A percentile compares a stretch with the other conserved stretches of the same genome.
Evolutionary conservation across 92 coral and sea anemone species (phyloP).

Genomic region (Porites cylindrica): DNA sequence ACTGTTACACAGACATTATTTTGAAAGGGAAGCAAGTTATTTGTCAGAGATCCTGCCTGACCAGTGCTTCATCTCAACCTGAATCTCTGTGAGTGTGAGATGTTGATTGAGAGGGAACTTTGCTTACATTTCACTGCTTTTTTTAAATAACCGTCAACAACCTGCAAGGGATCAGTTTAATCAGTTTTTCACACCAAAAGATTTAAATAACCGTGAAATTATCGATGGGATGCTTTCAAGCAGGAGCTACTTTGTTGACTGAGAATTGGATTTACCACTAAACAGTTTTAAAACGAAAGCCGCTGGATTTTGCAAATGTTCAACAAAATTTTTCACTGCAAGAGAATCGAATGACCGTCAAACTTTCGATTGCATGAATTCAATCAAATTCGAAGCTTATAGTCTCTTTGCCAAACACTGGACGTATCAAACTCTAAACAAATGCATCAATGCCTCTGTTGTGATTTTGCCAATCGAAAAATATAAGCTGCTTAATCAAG

Average conservation of each 20-base stretch:
- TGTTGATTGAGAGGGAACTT: slow-evolving; percentile 32
- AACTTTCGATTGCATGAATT: slow-evolving; percentile 5
- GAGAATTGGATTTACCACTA: too few relatives aligned
- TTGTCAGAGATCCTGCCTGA: not conserved
- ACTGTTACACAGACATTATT: not conserved
- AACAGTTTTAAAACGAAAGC: too few relatives aligned
- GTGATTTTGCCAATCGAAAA: not conserved
- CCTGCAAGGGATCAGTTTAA: not conserved
- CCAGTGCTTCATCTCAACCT: not conserved
- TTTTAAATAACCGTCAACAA: slow-evolving; percentile 16
- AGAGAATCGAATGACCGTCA: slow-evolving; percentile 31
- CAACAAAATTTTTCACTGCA: slow-evolving; percentile 1
- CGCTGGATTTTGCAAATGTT: too few relatives aligned
- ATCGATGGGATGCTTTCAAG: too few relatives aligned
- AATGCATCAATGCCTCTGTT: not conserved
- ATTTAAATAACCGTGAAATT: too few relatives aligned
- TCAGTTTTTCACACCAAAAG: slow-evolving; percentile 24
- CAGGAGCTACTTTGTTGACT: too few relatives aligned
- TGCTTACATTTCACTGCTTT: slow-evolving; percentile 23
- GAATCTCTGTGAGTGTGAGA: not conserved
- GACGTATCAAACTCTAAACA: not conserved
- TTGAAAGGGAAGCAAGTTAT: not conserved
- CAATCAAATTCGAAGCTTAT: slow-evolving; percentile 4
- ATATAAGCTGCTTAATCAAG: not conserved
- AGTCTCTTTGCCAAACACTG: slow-evolving; percentile 16